A percentile compares a stretch with the other conserved stretches of the same genome.
Evolutionary conservation across 2,113 vertebrate species (phyloP).

Genomic region (Notiomystis cincta): DNA sequence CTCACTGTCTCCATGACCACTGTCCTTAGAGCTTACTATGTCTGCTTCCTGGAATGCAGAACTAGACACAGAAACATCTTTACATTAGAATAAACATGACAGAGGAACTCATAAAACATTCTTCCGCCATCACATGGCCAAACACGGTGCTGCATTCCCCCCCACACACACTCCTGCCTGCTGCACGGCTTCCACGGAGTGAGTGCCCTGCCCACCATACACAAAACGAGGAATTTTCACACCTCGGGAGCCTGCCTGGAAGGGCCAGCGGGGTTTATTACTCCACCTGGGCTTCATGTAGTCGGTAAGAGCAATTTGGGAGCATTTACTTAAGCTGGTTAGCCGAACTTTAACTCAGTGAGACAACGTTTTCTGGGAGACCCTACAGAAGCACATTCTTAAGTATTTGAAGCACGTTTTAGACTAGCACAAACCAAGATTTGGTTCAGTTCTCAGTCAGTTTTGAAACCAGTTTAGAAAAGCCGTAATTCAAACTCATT

Average conservation of each 20-base stretch:
- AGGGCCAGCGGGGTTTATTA: background rate
- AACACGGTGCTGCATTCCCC: conserved; percentile 68
- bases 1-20: conserved; percentile 97
- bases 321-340: background rate
- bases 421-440: background rate
- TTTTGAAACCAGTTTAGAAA: background rate
- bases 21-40: conserved; percentile 99
- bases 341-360: background rate
- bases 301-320: background rate
- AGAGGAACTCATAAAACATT: conserved; percentile 72
- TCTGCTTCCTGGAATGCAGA: conserved; percentile 98
- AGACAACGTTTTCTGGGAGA: background rate
- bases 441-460: background rate
- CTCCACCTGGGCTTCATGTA: background rate
- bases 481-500: background rate
- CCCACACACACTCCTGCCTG: background rate
- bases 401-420: background rate
- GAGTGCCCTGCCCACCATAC: background rate
- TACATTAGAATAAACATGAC: conserved; percentile 65
- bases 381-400: background rate
- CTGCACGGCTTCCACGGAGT: background rate
- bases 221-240: background rate
- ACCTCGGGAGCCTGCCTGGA: background rate
- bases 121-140: conserved; percentile 82
- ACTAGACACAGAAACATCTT: conserved; percentile 74